phyloP scores from a whole-genome alignment of 2,797 vertebrate species.

The Acanthurus leucopareius region DNA sequence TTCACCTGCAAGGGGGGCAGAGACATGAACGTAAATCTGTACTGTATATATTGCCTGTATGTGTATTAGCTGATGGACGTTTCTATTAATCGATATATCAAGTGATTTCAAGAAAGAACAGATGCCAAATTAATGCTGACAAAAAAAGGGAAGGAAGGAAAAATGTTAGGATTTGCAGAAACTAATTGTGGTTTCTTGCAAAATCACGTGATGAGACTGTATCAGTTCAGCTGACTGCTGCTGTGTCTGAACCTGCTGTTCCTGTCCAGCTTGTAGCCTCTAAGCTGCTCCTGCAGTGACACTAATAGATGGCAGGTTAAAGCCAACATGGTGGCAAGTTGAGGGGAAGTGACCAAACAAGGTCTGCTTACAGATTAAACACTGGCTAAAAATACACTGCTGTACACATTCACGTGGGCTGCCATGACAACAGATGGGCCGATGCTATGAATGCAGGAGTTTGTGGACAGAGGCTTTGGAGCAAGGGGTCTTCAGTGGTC shows the following conservation, averaged over 20 bases:
- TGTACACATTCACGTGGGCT: constrained; percentile 70
- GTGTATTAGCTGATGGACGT: not conserved
- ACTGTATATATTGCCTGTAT: too few relatives aligned
- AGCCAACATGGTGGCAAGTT: constrained; percentile 53
- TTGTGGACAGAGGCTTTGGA: constrained; percentile 54
- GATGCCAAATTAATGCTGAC: too few relatives aligned
- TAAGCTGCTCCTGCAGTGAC: constrained; percentile 62
- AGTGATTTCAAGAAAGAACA: not conserved
- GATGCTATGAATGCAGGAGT: constrained; percentile 65
- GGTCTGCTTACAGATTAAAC: constrained; percentile 83
- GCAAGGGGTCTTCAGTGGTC: constrained; percentile 64
- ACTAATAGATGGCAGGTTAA: constrained; percentile 68
- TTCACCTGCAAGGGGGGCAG: constrained; percentile 88
- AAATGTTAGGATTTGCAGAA: not conserved
- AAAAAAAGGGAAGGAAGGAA: not conserved
- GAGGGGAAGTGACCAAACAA: constrained; percentile 76
- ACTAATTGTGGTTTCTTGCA: not conserved
- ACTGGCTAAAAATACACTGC: constrained; percentile 81
- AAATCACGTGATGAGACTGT: constrained; percentile 7
- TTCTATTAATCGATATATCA: not conserved
- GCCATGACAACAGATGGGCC: constrained; percentile 83
- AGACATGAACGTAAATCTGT: not conserved
- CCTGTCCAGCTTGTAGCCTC: constrained; percentile 51
- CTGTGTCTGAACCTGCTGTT: constrained; percentile 55
- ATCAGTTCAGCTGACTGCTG: constrained; percentile 22